A percentile compares a stretch with the other conserved stretches of the same genome.
Evolutionary conservation across 2,113 vertebrate genomes (phyloP).

Genomic region (Fulica atra): DNA sequence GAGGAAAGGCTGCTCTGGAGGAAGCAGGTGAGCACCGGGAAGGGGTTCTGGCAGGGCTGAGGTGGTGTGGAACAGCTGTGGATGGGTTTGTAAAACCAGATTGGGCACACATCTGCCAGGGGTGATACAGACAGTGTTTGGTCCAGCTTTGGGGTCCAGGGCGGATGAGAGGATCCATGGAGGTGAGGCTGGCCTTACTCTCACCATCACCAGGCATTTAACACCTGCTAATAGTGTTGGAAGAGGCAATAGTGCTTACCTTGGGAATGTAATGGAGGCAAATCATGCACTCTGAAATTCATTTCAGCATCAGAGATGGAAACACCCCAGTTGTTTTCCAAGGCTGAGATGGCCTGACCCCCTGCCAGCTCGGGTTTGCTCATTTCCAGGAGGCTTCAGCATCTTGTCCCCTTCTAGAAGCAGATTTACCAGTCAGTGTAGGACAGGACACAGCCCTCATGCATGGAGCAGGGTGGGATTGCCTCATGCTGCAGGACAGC

Average conservation of each 20-base stretch:
- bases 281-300: not conserved
- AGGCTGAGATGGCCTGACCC: not conserved
- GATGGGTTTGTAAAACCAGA: not conserved
- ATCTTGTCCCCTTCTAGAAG: not conserved
- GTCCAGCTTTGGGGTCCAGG: not conserved
- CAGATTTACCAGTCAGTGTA: fast-evolving
- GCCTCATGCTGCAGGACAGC: fast-evolving
- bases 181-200: not conserved
- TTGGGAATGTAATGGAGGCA: not conserved
- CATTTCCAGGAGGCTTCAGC: not conserved
- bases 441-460: not conserved
- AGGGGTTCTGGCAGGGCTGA: not conserved
- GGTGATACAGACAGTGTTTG: fast-evolving
- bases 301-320: not conserved
- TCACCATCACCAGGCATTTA: not conserved
- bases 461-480: fast-evolving
- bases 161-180: not conserved
- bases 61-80: not conserved
- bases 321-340: not conserved
- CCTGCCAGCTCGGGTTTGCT: not conserved
- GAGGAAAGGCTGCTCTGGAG: not conserved
- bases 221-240: not conserved
- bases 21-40: not conserved
- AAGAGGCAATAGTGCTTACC: not conserved
- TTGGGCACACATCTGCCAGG: too few relatives aligned